phyloP scores from a whole-genome alignment of 2,888 invertebrate genomes.

The Lasioglossum morio region DNA sequence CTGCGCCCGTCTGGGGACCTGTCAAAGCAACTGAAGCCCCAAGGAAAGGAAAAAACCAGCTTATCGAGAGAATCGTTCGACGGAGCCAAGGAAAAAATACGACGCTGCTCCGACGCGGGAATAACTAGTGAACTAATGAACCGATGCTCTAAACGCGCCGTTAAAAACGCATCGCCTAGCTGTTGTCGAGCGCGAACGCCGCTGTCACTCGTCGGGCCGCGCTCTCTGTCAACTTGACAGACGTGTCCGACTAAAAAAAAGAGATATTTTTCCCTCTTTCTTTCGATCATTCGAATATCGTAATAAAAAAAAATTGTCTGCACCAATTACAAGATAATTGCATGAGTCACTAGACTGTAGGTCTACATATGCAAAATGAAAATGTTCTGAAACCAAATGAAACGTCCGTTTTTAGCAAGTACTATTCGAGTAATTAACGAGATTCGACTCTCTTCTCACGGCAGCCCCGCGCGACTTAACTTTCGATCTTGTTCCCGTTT shows the following conservation, averaged over 20 bases:
- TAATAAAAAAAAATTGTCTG: too few species aligned
- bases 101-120: background rate
- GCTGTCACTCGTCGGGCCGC: background rate
- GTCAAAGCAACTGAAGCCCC: background rate
- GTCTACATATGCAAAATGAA: too few species aligned
- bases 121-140: conserved; percentile 32
- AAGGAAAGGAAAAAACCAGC: conserved; percentile 20
- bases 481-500: conserved; percentile 31
- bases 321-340: background rate
- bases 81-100: background rate
- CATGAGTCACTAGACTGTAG: too few species aligned
- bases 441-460: background rate
- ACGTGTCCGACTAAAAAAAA: background rate
- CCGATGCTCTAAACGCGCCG: conserved; percentile 16
- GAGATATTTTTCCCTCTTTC: background rate
- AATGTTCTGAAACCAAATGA: too few species aligned
- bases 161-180: background rate
- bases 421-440: background rate
- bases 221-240: background rate
- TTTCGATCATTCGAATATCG: too few species aligned
- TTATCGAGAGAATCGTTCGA: conserved; percentile 33
- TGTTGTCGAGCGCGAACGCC: background rate
- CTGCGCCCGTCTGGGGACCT: conserved; percentile 12
- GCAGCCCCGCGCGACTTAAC: background rate
- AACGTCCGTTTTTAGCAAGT: background rate